Conservation (phyloP, 2,888 invertebrate genomes). For the Cabera pusaria region DNA sequence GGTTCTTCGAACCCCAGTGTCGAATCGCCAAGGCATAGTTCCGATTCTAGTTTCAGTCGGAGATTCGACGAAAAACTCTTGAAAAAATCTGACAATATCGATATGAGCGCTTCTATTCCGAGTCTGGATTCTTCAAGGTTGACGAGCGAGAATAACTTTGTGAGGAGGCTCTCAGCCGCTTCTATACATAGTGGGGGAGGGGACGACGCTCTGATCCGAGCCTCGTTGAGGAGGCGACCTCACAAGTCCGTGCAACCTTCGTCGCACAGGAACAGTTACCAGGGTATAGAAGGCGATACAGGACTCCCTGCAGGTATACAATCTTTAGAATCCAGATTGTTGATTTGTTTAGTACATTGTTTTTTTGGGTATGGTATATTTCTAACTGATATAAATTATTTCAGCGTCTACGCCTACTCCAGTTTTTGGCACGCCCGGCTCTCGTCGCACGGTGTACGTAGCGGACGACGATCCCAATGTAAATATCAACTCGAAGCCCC, state of each 20-base stretch:
- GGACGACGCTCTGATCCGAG: conserved; percentile 84
- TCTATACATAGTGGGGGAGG: conserved; percentile 80
- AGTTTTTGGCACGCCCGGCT: conserved; percentile 90
- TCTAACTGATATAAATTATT: no score
- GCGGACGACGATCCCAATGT: conserved; percentile 86
- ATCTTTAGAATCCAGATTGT: no score
- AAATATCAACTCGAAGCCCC: conserved; percentile 67
- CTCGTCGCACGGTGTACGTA: conserved; percentile 92
- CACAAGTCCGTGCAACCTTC: conserved; percentile 73
- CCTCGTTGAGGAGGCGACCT: conserved; percentile 83
- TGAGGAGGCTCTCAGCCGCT: conserved; percentile 69
- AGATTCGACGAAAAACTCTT: conserved; percentile 70
- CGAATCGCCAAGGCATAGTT: conserved; percentile 76
- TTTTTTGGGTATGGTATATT: no score
- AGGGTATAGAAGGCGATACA: conserved; percentile 77
- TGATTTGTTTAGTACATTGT: no score
- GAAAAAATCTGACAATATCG: conserved; percentile 70
- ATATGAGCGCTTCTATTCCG: conserved; percentile 67
- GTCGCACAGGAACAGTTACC: conserved; percentile 85
- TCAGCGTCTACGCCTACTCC: conserved; percentile 70
- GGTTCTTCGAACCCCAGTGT: conserved; percentile 68
- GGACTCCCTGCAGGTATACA: conserved; percentile 67
- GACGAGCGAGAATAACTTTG: conserved; percentile 65
- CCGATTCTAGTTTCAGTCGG: conserved; percentile 67
- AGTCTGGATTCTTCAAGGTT: conserved; percentile 69